These are phyloP conservation scores for Proteles cristata DNA, from an alignment of 2,113 vertebrate species.

Conservation along the genomic window DNA sequence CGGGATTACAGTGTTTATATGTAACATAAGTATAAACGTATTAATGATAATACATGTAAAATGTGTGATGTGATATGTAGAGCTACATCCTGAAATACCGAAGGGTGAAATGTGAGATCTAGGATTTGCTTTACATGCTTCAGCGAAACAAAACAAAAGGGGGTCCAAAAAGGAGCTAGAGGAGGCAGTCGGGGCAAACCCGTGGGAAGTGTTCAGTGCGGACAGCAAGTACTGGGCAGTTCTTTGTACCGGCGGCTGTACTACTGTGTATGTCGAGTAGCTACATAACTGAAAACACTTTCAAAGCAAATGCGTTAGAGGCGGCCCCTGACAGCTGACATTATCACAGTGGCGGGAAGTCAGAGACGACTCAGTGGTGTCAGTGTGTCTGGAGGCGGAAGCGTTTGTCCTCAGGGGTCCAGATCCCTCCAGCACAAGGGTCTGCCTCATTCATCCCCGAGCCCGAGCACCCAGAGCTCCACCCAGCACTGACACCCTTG, in stretches of 20 bases:
- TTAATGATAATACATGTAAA: neutral
- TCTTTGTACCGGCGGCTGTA: neutral
- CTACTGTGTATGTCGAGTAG: neutral
- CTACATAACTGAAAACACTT: neutral
- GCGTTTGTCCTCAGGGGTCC: neutral
- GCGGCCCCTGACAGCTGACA: neutral
- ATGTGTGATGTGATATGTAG: neutral
- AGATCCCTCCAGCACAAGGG: neutral
- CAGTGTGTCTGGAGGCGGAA: neutral
- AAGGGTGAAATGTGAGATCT: neutral
- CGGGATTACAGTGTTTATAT: neutral
- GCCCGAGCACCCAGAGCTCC: neutral
- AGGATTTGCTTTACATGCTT: neutral
- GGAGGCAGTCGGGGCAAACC: neutral
- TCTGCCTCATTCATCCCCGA: neutral
- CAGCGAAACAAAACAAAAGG: neutral
- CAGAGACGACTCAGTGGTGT: fast-evolving
- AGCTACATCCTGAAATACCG: neutral
- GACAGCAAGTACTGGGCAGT: neutral
- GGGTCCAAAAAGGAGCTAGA: neutral
- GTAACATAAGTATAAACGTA: neutral
- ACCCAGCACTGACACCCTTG: fast-evolving
- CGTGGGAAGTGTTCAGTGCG: no score
- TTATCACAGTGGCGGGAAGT: neutral
- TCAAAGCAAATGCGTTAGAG: neutral